Base-by-base conservation (phyloP, 2,888 invertebrate species). In the Conops quadrifasciatus region DNA sequence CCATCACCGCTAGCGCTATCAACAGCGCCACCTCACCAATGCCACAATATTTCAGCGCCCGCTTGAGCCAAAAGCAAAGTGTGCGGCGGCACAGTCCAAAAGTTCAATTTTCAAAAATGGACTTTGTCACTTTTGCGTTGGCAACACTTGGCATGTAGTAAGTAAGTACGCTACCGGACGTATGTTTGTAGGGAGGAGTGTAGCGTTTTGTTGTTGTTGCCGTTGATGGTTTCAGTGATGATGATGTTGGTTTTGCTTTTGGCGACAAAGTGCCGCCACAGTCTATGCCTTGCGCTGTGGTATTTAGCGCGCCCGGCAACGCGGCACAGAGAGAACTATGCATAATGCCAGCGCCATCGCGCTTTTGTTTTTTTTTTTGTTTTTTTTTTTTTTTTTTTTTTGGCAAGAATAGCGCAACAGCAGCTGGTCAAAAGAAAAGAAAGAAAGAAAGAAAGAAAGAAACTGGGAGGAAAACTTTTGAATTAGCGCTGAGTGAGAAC, bases 41-140 rank as follows among this genome's bases (percentile, higher is more conserved):
- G 30, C 16, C n/a, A 24, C n/a, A n/a, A n/a, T n/a, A n/a, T 1
- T 45, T 16, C 15, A 58, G 28, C 30, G 62, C 36, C 45, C 43
- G 56, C 36, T n/a, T 30, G 49, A n/a, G 59, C 45, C 59, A 43
- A 24, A 51, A 58, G 36, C 43, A 13, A 3, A 15, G 49, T n/a
- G 49, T 49, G 49, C 19, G 21, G 49, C 19, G 21, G 45, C 24
- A 47, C 60, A 60, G 67, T 68, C 60, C 68, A 68, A 62, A 60
- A 68, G 68, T 68, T 68, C 68, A 68, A 62, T 62, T 68, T 60
- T 43, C 49, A 28, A 13, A 26, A 59, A 60, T 60, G 68, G 68
- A 68, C 62, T 68, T 68, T 68, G 68, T 68, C 68, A 68, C 53
- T 53, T 53, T 49, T 62, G 62, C 68, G 67, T 60, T 68, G 59